phyloP scores from a whole-genome alignment of 1,140 invertebrate species.

The Drosophila tani region DNA sequence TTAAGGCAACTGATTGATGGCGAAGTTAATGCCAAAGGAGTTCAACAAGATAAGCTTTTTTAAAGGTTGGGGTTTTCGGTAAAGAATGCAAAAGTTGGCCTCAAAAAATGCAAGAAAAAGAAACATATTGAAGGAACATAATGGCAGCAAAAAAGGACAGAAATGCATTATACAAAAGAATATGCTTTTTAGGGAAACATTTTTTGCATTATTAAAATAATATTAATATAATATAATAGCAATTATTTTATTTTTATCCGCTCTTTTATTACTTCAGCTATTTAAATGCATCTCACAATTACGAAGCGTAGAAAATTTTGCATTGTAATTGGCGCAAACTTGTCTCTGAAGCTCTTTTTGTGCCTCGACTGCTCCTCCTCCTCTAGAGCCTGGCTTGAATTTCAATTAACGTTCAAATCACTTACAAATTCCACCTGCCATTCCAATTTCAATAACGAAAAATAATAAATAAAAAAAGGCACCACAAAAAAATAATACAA shows the following conservation, averaged over 20 bases:
- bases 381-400: constrained; percentile 62
- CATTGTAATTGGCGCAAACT: constrained; percentile 53
- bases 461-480: constrained; percentile 40
- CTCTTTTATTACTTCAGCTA: constrained; percentile 3
- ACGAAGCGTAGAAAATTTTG: constrained; percentile 28
- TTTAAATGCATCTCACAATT: constrained; percentile 50
- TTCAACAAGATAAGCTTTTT: constrained; percentile 21
- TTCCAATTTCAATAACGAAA: constrained; percentile 66
- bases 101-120: neutral
- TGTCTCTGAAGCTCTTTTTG: constrained; percentile 4
- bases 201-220: too few species aligned
- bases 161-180: neutral
- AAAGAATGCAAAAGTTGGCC: neutral
- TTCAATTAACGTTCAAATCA: constrained; percentile 69
- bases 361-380: constrained; percentile 3
- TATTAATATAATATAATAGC: too few species aligned
- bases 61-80: neutral
- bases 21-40: constrained; percentile 19
- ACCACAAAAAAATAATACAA: constrained; percentile 33
- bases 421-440: constrained; percentile 65
- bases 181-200: neutral
- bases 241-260: neutral
- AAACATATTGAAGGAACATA: neutral
- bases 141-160: neutral
- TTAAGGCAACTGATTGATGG: constrained; percentile 37